Evolutionary conservation across 2,888 invertebrate genomes (phyloP), one percentile per base, ranked within the genome.

Genomic region (Agriopis leucophaearia): DNA sequence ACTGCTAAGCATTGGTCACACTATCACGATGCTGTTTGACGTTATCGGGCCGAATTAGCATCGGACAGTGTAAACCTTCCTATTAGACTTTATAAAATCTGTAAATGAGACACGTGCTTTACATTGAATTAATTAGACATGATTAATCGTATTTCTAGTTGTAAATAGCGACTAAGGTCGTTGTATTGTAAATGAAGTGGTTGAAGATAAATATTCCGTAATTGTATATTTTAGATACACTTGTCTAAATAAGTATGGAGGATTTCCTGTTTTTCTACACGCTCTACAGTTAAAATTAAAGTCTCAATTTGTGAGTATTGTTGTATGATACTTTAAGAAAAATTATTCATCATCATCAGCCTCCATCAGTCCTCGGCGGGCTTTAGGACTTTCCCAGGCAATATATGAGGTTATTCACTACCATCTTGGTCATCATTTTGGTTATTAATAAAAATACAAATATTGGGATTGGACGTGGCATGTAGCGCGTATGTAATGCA

Each of bases 11-110:
- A 48, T 40, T 40, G 48, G 18, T 40, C 27, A 56, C 51, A 40
- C 27, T 62, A 63, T 51, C 56, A 40, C 56, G 60, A 48, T 52
- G 35, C 38, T 44, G 42, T n/a, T 40, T 68, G 60, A 52, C 64
- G 16, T 48, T 61, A 64, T 50, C 64, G 40, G 9, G 0, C 8
- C 36, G 36, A 35, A 61, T 66, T 65, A 54, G 51, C 57, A 64
- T 64, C n/a, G 15, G 27, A 45, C 58, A 58, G 64, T 64, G 58
- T 64, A 64, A 52, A 38, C 59, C 44, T 44, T 13, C 38, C 35
- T 27, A 51, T 61, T 61, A 52, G 44, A 52, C 61, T 50, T 40
- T 59, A 27, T 38, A 50, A 42, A 42, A 27, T 59, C 58, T 38
- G 47, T 45, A 38, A 57, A 45, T 57, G 12, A 57, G 47, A n/a